These are phyloP conservation scores for Origma solitaria DNA, from an alignment of 2,113 vertebrate genomes.

Conservation along the genomic window DNA sequence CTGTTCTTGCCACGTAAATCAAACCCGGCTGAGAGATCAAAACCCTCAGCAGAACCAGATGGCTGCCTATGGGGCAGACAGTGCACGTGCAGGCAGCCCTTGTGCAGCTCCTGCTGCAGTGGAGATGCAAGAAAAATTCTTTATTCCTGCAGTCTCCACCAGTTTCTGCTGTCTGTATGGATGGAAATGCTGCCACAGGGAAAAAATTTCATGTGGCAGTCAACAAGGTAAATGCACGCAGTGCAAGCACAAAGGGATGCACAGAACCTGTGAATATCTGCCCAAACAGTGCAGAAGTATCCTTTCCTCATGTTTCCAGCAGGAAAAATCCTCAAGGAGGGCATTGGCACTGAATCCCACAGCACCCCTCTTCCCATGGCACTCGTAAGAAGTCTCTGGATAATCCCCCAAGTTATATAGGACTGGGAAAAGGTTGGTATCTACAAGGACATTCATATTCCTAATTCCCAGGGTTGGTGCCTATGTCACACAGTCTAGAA, in stretches of 20 bases:
- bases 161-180: not conserved
- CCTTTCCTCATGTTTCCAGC: not conserved
- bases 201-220: fast-evolving
- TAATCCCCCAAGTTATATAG: not conserved
- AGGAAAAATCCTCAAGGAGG: not conserved
- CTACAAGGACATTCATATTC: not conserved
- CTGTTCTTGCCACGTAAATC: constrained; percentile 41
- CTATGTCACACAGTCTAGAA: not conserved
- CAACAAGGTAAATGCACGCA: not conserved
- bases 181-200: not conserved
- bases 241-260: fast-evolving
- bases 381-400: not conserved
- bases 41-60: constrained; percentile 64
- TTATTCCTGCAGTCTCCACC: not conserved
- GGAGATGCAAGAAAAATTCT: not conserved
- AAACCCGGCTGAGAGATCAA: constrained; percentile 53
- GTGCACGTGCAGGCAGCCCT: not conserved
- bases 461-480: not conserved
- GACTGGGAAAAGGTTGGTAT: not conserved
- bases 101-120: not conserved
- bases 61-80: constrained; percentile 36
- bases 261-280: not conserved
- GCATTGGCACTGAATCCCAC: not conserved
- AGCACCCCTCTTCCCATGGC: not conserved
- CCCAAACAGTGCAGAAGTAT: not conserved